A percentile compares a stretch with the other conserved stretches of the same genome.
These are phyloP conservation scores for Dynastes hyllus DNA, from an alignment of 2,888 invertebrate species.

Conservation along the genomic window DNA sequence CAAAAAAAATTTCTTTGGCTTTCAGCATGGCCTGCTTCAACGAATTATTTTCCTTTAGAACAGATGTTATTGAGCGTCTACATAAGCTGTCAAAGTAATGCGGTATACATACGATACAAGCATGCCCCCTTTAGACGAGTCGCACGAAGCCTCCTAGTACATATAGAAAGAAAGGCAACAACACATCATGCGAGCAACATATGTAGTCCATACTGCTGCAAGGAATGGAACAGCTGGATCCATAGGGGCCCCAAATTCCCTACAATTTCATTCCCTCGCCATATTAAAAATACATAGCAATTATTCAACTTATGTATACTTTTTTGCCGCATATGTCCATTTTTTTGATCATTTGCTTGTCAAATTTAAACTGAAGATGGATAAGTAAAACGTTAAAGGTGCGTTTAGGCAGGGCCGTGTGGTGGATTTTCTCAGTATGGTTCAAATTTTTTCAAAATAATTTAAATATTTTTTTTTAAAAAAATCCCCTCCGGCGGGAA, in stretches of 20 bases:
- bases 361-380: too few relatives aligned
- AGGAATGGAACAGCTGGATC: slow-evolving; percentile 42
- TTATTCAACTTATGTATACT: slow-evolving; percentile 33
- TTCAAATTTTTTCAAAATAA: too few relatives aligned
- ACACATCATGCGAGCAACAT: slow-evolving; percentile 33
- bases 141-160: neutral
- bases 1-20: too few relatives aligned
- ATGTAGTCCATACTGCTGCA: slow-evolving; percentile 27
- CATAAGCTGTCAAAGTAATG: neutral
- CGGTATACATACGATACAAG: neutral
- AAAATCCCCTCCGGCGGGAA: too few relatives aligned
- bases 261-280: slow-evolving; percentile 16
- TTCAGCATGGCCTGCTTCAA: neutral
- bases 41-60: neutral
- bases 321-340: neutral
- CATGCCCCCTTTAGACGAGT: too few relatives aligned
- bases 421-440: too few relatives aligned
- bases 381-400: too few relatives aligned
- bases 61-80: slow-evolving; percentile 5
- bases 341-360: neutral
- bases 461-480: too few relatives aligned
- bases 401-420: too few relatives aligned
- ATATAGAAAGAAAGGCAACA: slow-evolving; percentile 4
- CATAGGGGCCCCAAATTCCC: too few relatives aligned
- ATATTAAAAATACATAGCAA: slow-evolving; percentile 26